Base-by-base conservation (phyloP, 2,113 vertebrate species). In the Zapornia atra region DNA sequence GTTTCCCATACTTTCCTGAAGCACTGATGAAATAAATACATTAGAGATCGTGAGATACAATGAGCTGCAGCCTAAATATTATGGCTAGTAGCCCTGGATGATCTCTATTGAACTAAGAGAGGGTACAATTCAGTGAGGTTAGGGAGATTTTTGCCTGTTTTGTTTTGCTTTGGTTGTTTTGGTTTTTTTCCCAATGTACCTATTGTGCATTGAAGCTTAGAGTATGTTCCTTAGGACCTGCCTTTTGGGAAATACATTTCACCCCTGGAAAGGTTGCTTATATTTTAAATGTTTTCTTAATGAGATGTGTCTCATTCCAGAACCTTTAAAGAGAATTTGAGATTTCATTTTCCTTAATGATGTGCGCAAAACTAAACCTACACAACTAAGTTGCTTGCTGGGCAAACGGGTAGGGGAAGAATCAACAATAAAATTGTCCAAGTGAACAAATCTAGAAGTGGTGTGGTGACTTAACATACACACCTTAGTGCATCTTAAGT, bases 311-410 rank as follows among this genome's bases (percentile, higher is more conserved):
- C 46, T 72, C 36, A 18, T 42, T 81, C 48, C n/a, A 65, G 64
- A 88, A 90, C 14, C 31, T 57, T 86, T 69, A 72, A 78, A 92
- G 82, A 92, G 36, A 95, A 69, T 72, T 68, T 56, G 26, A 61
- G 61, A 68, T 57, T 94, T 36, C 38, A 24, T 94, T 95, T 96
- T 96, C 33, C 78, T 86, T 80, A 94, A 48, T 65, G 38, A 92
- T 69, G 33, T 77, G 26, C 33, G 53, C 40, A 51, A 82, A 92
- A 86, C 63, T 66, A 82, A 92, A 54, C 36, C 7, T 25, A 25
- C 31, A 59, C 29, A n/a, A 69, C n/a, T 33, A 21, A 79, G 15
- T 56, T 68, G 11, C 17, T 85, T 70, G 24, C 24, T n/a, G 14
- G 8, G 33, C 73, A 69, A 84, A 82, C 36, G 19, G 5, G 25